phyloP scores from a whole-genome alignment of 2,113 vertebrate genomes.

The Parus major region DNA sequence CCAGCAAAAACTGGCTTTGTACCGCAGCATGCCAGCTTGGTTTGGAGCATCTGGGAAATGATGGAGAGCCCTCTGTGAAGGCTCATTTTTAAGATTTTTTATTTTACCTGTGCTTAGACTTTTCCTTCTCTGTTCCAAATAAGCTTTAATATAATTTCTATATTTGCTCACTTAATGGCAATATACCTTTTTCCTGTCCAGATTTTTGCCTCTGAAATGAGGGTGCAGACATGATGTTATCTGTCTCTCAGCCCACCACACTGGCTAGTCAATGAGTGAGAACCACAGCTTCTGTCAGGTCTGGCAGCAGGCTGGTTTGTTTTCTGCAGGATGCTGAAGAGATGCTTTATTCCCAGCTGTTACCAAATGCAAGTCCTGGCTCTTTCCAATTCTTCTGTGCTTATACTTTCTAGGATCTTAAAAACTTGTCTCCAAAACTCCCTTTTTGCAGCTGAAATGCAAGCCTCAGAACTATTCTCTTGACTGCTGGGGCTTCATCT shows the following conservation, averaged over 20 bases:
- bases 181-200: not conserved
- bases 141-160: not conserved
- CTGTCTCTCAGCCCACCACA: not conserved
- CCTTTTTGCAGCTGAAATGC: not conserved
- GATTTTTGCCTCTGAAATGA: not conserved
- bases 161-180: not conserved
- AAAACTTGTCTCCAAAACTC: not conserved
- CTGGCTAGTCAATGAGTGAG: not conserved
- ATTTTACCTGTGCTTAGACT: not conserved
- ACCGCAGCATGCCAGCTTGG: not conserved
- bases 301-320: not conserved
- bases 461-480: not conserved
- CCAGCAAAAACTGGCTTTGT: constrained; percentile 5
- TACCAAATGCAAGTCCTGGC: not conserved
- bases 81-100: constrained; percentile 1
- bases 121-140: not conserved
- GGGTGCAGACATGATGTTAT: not conserved
- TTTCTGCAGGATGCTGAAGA: not conserved
- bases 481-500: not conserved
- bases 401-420: not conserved
- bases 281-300: not conserved
- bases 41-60: constrained; percentile 23
- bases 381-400: not conserved
- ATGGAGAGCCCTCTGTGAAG: not conserved
- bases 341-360: not conserved